Evolutionary conservation across 1,140 invertebrate species (phyloP).

Genomic region (Ylistrum balloti): DNA sequence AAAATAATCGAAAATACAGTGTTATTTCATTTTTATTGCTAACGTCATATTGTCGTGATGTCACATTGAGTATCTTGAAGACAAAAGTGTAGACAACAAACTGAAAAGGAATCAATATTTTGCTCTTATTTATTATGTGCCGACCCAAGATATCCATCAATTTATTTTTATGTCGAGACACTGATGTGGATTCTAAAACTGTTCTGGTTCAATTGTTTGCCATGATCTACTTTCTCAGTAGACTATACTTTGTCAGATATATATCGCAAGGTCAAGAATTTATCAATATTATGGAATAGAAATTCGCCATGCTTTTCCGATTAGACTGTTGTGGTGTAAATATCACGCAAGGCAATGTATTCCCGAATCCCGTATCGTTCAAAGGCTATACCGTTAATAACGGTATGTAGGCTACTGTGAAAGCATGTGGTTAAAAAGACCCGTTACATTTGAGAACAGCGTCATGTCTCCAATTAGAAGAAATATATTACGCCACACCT

Average conservation of each 20-base stretch:
- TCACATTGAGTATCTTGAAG: too few species aligned
- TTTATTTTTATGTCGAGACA: too few species aligned
- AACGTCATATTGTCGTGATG: too few species aligned
- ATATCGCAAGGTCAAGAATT: background rate
- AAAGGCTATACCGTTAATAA: background rate
- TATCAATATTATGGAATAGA: background rate
- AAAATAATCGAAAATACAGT: too few species aligned
- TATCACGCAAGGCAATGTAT: background rate
- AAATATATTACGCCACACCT: constrained; percentile 38
- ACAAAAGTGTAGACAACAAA: too few species aligned
- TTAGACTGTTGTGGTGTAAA: background rate
- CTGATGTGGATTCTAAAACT: too few species aligned
- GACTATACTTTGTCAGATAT: background rate
- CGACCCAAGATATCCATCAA: too few species aligned
- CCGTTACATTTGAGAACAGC: background rate
- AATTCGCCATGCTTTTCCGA: background rate
- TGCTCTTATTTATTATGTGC: too few species aligned
- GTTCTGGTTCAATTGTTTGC: too few species aligned
- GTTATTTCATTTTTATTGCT: too few species aligned
- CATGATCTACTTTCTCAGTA: background rate
- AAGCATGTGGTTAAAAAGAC: constrained; percentile 25
- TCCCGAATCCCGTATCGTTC: background rate
- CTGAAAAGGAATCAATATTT: too few species aligned
- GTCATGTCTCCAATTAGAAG: constrained; percentile 19
- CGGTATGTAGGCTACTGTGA: background rate